Evolutionary conservation across 2,797 vertebrate species (phyloP).

Genomic region (Mareca strepera): DNA sequence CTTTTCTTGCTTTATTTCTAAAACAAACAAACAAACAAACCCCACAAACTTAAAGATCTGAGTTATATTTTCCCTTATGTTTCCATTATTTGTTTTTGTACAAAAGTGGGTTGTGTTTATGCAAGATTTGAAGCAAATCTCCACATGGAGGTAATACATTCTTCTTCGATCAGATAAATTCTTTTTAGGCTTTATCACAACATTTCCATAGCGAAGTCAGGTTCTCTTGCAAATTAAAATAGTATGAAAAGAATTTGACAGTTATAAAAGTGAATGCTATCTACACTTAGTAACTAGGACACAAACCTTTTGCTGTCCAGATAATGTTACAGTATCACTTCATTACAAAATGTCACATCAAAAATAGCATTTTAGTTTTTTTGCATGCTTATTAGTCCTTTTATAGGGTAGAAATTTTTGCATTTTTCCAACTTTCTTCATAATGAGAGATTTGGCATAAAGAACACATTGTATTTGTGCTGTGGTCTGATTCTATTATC

Average conservation of each 20-base stretch:
- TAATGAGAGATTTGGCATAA: constrained; percentile 11
- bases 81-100: constrained; percentile 60
- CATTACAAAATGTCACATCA: constrained; percentile 36
- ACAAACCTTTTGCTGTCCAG: constrained; percentile 12
- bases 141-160: constrained; percentile 44
- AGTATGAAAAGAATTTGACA: constrained; percentile 27
- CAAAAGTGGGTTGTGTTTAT: constrained; percentile 45
- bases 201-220: constrained; percentile 30
- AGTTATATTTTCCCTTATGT: constrained; percentile 21
- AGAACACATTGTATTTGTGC: constrained; percentile 11
- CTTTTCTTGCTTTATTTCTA: background rate
- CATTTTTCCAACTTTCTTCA: constrained; percentile 28
- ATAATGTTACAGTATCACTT: constrained; percentile 27
- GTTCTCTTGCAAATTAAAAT: constrained; percentile 61
- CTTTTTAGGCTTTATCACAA: constrained; percentile 64
- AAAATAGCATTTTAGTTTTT: constrained; percentile 3
- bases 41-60: background rate
- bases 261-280: constrained; percentile 16
- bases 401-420: background rate
- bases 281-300: constrained; percentile 12
- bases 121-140: constrained; percentile 68
- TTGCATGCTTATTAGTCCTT: constrained; percentile 25
- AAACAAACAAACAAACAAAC: background rate
- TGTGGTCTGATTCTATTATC: constrained; percentile 7
- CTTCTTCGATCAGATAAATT: constrained; percentile 72